Conservation (phyloP, 2,888 invertebrate species). For the Macrosiphum euphorbiae region DNA sequence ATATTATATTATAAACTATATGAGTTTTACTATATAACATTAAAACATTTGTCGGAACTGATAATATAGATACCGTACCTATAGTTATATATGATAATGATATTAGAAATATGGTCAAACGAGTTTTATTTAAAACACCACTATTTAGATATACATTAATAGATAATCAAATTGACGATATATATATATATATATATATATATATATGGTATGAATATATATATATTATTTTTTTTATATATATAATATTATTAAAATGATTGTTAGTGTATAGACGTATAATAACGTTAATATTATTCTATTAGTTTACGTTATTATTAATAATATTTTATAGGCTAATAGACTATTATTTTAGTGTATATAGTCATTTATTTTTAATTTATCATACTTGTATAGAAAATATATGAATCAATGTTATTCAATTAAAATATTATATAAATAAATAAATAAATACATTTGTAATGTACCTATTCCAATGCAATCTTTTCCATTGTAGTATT, state of each 20-base stretch:
- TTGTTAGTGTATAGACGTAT: neutral
- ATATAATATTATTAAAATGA: neutral
- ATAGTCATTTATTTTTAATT: conserved; percentile 19
- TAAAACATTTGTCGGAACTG: neutral
- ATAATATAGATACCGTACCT: conserved; percentile 8
- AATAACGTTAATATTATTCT: neutral
- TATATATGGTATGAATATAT: neutral
- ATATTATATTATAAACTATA: neutral
- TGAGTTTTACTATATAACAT: neutral
- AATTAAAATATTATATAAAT: conserved; percentile 36
- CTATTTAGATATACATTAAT: neutral
- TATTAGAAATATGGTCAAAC: neutral
- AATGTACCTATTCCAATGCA: neutral
- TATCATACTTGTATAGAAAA: conserved; percentile 42
- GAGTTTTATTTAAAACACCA: neutral
- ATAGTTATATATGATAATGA: neutral
- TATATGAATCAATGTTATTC: conserved; percentile 57
- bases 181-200: neutral
- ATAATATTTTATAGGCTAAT: neutral
- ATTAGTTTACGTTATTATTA: neutral
- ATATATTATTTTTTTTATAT: neutral
- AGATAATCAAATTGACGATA: neutral
- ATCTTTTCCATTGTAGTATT: neutral
- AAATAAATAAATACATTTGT: conserved; percentile 22
- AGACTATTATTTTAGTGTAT: neutral